Percentiles rank a stretch among this genome's conserved stretches.
These are phyloP conservation scores for Psephotus haematonotus DNA, from an alignment of 2,113 vertebrate genomes.

Conservation along the genomic window DNA sequence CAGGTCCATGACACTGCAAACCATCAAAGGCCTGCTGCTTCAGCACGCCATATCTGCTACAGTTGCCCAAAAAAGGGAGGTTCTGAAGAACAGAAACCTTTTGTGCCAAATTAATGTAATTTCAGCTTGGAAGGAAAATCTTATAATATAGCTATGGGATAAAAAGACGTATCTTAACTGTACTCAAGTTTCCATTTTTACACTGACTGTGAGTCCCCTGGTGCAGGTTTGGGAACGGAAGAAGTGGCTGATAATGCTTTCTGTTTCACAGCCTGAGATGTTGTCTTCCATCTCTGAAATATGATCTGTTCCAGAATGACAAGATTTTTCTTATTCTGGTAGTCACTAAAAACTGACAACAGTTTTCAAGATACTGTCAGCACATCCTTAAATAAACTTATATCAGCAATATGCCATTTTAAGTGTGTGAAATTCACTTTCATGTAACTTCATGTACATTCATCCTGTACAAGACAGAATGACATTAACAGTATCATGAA, in stretches of 20 bases:
- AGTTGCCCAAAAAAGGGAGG: neutral
- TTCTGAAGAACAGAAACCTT: neutral
- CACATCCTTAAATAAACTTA: neutral
- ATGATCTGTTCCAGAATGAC: neutral
- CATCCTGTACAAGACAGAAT: neutral
- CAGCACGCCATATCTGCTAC: neutral
- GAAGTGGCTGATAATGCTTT: neutral
- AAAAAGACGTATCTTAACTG: neutral
- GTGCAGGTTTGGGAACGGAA: neutral
- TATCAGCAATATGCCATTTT: neutral
- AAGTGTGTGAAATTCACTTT: neutral
- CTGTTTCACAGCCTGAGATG: neutral
- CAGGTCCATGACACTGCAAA: neutral
- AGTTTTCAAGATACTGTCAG: neutral
- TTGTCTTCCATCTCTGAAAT: neutral
- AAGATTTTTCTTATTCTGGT: neutral
- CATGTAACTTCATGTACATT: neutral
- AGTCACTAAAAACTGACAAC: neutral
- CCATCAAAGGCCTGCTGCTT: neutral
- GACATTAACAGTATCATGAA: neutral
- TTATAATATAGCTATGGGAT: neutral
- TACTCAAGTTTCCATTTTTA: neutral
- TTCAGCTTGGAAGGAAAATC: neutral
- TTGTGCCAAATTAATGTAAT: neutral
- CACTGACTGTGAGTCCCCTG: accelerated